Evolutionary conservation across 2,797 vertebrate genomes (phyloP).

Genomic region (Champsocephalus gunnari): DNA sequence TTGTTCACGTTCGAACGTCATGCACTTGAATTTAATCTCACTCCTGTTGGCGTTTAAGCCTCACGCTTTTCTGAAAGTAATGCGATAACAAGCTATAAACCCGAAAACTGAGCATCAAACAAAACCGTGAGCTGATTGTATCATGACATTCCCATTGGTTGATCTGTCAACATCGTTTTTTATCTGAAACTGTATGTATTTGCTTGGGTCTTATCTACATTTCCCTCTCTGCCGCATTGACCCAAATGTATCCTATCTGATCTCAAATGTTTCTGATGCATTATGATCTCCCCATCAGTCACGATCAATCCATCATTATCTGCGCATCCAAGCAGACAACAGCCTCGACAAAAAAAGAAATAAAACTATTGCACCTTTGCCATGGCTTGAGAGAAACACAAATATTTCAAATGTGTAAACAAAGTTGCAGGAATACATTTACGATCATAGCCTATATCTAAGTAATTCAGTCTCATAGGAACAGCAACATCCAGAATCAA

Average conservation of each 20-base stretch:
- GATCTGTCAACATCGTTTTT: slow-evolving; percentile 36
- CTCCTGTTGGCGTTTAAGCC: no score
- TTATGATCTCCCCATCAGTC: slow-evolving; percentile 5
- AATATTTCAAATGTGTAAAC: slow-evolving; percentile 32
- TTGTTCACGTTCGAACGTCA: not conserved
- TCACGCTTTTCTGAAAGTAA: slow-evolving; percentile 5
- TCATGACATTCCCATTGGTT: slow-evolving; percentile 26
- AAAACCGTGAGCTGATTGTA: slow-evolving; percentile 13
- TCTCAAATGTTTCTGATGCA: slow-evolving; percentile 41
- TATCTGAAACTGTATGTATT: slow-evolving; percentile 42
- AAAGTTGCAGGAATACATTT: slow-evolving; percentile 18
- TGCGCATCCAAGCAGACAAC: slow-evolving; percentile 13
- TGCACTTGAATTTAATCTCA: no score
- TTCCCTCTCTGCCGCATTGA: slow-evolving; percentile 33
- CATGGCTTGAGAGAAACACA: not conserved
- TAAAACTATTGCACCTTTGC: slow-evolving; percentile 9
- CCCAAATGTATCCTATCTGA: slow-evolving; percentile 50
- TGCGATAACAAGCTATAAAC: slow-evolving; percentile 11
- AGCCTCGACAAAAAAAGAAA: not conserved
- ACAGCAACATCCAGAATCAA: not conserved
- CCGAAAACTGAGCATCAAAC: slow-evolving; percentile 22
- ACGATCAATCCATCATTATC: not conserved
- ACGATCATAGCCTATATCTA: slow-evolving; percentile 9
- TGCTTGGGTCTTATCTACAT: slow-evolving; percentile 35
- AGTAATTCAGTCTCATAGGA: not conserved